Base-by-base conservation (phyloP, 2,113 vertebrate species). In the Anguilla rostrata region DNA sequence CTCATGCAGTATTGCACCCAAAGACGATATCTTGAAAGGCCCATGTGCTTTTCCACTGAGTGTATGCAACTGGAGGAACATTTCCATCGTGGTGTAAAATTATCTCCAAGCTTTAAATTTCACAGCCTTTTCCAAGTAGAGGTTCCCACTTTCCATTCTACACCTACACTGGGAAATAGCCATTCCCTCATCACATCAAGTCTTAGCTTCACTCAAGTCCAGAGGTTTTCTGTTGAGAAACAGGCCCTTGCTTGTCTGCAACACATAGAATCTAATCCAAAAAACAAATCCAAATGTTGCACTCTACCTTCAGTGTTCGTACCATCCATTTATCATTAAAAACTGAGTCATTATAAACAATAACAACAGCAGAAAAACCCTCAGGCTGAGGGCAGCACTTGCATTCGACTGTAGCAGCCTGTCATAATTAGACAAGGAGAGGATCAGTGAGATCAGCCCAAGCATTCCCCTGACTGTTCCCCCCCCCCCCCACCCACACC, bases 401-500 rank as follows among this genome's bases (percentile, higher is more conserved):
- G 12, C 57, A 14, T 12, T 20, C 34, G 18, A 22, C 5, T 41
- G 80, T 41, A 81, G 80, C 34, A 81, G 80, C 34, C 41, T 41
- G 80, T 40, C 46, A 40, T 41, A 16, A 41, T 15, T 6, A 41
- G 75, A 34, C 75, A 78, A 34, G 75, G n/a, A 14, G 75, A 78
- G 60, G 60, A 66, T 66, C 43, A 53, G 41, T n/a, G 46, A 56
- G 41, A 43, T 34, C n/a, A 78, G 75, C 75, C 29, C 8, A 5
- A 29, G 40, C 40, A 66, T 66, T 22, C 60, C 39, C 41, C 63
- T 40, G 66, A 82, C n/a, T n/a, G n/a, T n/a, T n/a, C 83, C 39
- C 66, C 84, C 43, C 75, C 46, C 6, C 75, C 71, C 63, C 82
- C 89, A 34, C 83, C 82, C 88, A 90, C 88, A 90, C 20, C 39